Evolutionary conservation across 2,113 vertebrate species (phyloP).

Genomic region (Sphyrna mokarran): DNA sequence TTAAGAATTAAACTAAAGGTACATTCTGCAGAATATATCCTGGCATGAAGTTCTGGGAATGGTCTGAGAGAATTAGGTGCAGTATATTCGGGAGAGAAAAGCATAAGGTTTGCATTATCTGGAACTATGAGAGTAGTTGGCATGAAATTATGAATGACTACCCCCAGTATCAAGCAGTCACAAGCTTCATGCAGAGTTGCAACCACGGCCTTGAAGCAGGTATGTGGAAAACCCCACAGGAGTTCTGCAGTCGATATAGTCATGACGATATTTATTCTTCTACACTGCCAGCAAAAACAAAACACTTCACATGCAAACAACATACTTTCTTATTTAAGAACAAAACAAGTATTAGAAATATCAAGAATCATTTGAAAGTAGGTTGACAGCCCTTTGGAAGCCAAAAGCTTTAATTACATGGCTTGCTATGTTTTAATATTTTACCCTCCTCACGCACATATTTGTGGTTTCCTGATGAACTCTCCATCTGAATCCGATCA

Average conservation of each 20-base stretch:
- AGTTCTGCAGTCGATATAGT: background rate
- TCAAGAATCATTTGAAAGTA: background rate
- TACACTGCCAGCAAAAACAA: background rate
- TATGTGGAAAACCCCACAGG: slow-evolving; percentile 19
- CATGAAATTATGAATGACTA: slow-evolving; percentile 16
- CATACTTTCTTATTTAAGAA: background rate
- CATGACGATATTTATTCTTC: background rate
- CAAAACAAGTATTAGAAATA: background rate
- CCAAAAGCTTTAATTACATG: background rate
- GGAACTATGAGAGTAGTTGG: slow-evolving; percentile 2
- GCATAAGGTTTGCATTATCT: slow-evolving; percentile 21
- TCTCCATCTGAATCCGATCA: slow-evolving; percentile 7
- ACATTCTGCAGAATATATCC: background rate
- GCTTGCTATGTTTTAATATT: background rate
- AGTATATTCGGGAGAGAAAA: background rate
- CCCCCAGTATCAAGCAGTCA: background rate
- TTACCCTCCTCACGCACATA: background rate
- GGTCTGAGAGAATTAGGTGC: slow-evolving; percentile 1
- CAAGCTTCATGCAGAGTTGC: background rate
- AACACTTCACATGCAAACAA: slow-evolving; percentile 25
- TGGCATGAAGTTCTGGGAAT: background rate
- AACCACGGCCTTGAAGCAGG: background rate
- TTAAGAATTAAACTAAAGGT: background rate
- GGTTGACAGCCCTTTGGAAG: background rate
- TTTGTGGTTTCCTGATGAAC: background rate